Evolutionary conservation across 1,140 invertebrate species (phyloP), one percentile per base, ranked within the genome.

Genomic region (Ridgeia piscesae): DNA sequence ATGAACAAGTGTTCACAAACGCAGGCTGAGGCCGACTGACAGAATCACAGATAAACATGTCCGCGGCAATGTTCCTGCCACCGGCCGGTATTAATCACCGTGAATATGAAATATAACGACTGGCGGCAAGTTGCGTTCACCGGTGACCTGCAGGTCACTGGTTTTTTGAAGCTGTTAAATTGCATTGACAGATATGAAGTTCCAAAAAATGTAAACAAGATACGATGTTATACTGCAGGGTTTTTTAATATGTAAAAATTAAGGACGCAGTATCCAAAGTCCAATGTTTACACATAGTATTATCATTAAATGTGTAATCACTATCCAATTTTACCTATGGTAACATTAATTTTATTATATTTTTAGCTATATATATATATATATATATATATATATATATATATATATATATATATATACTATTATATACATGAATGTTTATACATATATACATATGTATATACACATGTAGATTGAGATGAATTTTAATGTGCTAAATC

Each of bases 1-100:
- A 77, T 77, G 58, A 77, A 77, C 58, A 77, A 77, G 58, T 77
- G 58, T 77, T 77, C 58, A 77, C 58, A 77, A 77, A 31, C 58
- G 11, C 58, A 9, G 58, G 27, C 58, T 27, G 6, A 77, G 58
- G 27, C 58, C 58, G 27, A 77, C 58, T 77, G 58, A 77, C 58
- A 77, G 58, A 77, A 77, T 77, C 58, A 77, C 58, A 77, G 58
- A 77, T 77, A 77, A 77, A 77, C 58, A 77, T 4, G 58, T 77
- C 58, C 0, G 58, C 58, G 17, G 27, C 58, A 9, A 77, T 77
- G 58, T 77, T 77, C 17, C 58, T 77, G 58, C 27, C 58, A 14
- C 58, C 4, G 27, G 58, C 17, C 58, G 27, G 58, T 77, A 77
- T 77, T 77, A 77, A 77, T 77, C 58, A 77, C 58, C 27, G 58